Evolutionary conservation across 1,140 invertebrate genomes (phyloP), one percentile per base, ranked within the genome.

Genomic region (Centruroides vittatus): DNA sequence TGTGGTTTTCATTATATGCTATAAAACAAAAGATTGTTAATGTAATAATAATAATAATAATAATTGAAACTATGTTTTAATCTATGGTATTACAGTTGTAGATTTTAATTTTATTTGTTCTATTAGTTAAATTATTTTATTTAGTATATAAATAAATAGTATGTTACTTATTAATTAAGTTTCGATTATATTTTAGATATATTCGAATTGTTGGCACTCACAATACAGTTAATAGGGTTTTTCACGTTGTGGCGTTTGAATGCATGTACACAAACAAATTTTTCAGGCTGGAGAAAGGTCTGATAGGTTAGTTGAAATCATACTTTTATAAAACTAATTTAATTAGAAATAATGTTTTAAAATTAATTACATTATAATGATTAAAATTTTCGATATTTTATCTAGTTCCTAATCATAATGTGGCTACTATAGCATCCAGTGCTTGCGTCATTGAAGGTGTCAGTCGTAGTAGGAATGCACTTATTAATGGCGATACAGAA

Each of bases 381-480:
- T 23, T 35, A 48, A 47, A 23, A 12, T 55, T 12, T 54, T 34
- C 59, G 56, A 35, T 9, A 58, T 59, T n/a, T 79, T 6, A 41
- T 41, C 77, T 85, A 58, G 83, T 86, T 69, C 95, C 96, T 23
- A 79, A 78, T 50, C 81, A 86, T 68, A 99, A 99, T 79, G 88
- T 98, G 35, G 95, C 95, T 50, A 92, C 91, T 4, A 82, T 92
- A 58, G 80, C 85, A 57, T 80, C 84, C 66, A 89, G 86, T 75
- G 94, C 95, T 7, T 84, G 83, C 70, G 95, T 99, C 55, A 86
- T 92, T 23, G 95, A 99, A 78, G 96, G 96, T 52, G 94, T 80
- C 58, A 92, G 92, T 71, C 82, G 93, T 55, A 86, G 85, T 55
- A 79, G 93, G 57, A 95, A 98, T 79, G 86, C 91, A n/a, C 78